Conservation (phyloP, 2,113 vertebrate species). For the Narcine bancroftii region DNA sequence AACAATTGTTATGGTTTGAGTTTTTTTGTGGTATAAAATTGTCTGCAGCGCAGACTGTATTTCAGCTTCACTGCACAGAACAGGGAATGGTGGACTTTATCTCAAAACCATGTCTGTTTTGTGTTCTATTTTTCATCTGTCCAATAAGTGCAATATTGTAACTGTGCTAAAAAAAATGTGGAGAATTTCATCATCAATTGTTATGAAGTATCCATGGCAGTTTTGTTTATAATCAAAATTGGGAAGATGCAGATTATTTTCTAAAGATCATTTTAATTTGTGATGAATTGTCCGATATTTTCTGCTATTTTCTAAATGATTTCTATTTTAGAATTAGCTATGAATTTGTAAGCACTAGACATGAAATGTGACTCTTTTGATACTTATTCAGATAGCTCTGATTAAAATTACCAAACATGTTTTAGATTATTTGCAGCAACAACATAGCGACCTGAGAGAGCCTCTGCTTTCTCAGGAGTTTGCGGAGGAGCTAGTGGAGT, state of each 20-base stretch:
- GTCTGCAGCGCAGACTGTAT: background rate
- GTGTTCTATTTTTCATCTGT: background rate
- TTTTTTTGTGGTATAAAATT: background rate
- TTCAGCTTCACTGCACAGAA: background rate
- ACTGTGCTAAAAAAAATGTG: background rate
- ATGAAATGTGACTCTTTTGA: background rate
- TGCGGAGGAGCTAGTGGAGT: too few species aligned
- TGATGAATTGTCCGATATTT: background rate
- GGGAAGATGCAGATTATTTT: background rate
- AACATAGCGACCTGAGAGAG: too few species aligned
- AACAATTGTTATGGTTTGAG: background rate
- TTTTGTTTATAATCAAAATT: background rate
- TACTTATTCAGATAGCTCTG: background rate
- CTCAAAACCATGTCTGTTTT: background rate
- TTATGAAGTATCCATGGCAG: background rate
- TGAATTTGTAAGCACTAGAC: background rate
- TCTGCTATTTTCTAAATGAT: background rate
- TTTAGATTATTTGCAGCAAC: slow-evolving; percentile 11
- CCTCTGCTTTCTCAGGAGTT: too few species aligned
- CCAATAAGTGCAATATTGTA: too few species aligned
- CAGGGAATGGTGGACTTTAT: background rate
- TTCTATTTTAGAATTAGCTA: background rate
- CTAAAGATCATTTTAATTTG: background rate
- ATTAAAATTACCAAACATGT: background rate
- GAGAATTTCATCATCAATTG: background rate